A percentile compares a stretch with the other conserved stretches of the same genome.
Evolutionary conservation across 2,888 invertebrate species (phyloP).

Genomic region (Stegophylla sp.): DNA sequence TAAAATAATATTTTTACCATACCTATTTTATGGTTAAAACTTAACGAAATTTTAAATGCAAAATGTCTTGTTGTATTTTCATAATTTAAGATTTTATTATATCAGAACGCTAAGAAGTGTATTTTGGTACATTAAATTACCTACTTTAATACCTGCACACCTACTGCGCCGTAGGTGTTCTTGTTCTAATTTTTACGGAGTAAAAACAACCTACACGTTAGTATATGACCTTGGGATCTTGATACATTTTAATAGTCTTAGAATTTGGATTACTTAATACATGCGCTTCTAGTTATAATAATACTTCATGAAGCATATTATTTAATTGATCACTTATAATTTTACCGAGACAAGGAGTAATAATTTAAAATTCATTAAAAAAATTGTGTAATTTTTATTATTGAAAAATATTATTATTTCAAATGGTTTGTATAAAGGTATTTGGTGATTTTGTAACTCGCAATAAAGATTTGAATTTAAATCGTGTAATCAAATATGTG

Average conservation of each 20-base stretch:
- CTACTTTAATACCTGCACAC: background rate
- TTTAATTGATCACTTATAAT: no score
- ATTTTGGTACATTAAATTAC: background rate
- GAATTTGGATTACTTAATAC: background rate
- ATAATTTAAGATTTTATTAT: background rate
- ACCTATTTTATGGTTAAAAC: background rate
- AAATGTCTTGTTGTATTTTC: background rate
- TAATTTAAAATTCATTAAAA: no score
- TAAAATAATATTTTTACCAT: background rate
- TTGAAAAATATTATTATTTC: no score
- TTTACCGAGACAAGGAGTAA: no score
- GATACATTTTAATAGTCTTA: background rate
- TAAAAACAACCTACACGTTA: slow-evolving; percentile 9
- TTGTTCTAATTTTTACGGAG: slow-evolving; percentile 10
- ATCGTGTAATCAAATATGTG: no score
- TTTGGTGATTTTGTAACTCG: no score
- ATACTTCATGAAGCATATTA: no score
- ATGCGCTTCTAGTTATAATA: background rate
- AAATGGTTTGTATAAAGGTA: no score
- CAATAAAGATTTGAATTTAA: no score
- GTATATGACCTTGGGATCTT: background rate
- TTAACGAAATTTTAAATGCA: background rate
- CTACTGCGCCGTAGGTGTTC: slow-evolving; percentile 32
- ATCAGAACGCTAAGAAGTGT: background rate
- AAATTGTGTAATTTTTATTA: no score